Evolutionary conservation across 1,140 invertebrate genomes (phyloP).

Genomic region (Orchesella cincta): DNA sequence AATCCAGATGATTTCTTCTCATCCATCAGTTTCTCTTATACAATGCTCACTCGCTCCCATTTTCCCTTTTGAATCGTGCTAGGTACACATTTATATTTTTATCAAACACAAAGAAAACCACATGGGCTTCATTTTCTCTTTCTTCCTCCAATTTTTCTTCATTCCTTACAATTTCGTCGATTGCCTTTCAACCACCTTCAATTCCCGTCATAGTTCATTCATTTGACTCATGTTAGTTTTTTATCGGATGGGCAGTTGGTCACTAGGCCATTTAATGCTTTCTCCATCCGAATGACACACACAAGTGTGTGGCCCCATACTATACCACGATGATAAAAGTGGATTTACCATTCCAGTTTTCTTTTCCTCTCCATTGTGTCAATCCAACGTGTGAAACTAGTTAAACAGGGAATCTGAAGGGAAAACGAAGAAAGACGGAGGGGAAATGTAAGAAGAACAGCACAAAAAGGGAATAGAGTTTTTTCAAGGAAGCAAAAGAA

Average conservation of each 20-base stretch:
- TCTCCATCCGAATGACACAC: too few relatives aligned
- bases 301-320: too few relatives aligned
- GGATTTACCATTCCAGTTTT: too few relatives aligned
- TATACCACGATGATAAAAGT: not conserved
- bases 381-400: not conserved
- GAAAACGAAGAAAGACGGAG: not conserved
- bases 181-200: slow-evolving; percentile 10
- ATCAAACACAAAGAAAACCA: too few relatives aligned
- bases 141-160: too few relatives aligned
- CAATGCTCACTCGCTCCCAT: too few relatives aligned
- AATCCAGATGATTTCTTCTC: too few relatives aligned
- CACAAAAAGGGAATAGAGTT: not conserved
- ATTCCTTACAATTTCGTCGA: not conserved
- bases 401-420: not conserved
- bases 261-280: not conserved
- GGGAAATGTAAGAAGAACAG: not conserved
- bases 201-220: too few relatives aligned
- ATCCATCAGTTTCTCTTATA: too few relatives aligned
- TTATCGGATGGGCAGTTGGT: not conserved
- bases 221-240: not conserved
- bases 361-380: not conserved
- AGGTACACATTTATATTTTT: too few relatives aligned
- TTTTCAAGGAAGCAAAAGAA: slow-evolving; percentile 17
- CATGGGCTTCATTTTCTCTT: not conserved
- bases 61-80: too few relatives aligned